Conservation (phyloP, 2,888 invertebrate species). For the Anaspis maculata region DNA sequence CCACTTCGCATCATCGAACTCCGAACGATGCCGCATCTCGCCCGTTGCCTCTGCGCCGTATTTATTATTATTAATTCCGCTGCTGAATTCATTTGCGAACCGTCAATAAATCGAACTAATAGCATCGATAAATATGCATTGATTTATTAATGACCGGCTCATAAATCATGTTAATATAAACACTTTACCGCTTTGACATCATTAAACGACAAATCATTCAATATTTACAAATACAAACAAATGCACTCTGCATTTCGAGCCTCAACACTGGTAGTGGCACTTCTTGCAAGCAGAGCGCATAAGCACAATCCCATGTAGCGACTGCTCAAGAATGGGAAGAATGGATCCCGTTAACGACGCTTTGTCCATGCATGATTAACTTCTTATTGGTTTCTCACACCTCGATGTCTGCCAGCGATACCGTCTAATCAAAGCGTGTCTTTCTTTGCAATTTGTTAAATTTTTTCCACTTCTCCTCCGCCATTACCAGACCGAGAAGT, state of each 20-base stretch:
- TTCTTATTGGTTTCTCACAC: slow-evolving; percentile 34
- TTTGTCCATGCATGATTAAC: slow-evolving; percentile 32
- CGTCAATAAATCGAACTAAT: slow-evolving; percentile 24
- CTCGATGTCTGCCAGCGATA: slow-evolving; percentile 24
- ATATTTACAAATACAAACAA: slow-evolving; percentile 24
- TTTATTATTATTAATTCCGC: slow-evolving; percentile 20
- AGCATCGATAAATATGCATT: slow-evolving; percentile 26
- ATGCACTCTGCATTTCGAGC: slow-evolving; percentile 15
- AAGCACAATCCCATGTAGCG: too few species aligned
- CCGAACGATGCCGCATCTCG: too few species aligned
- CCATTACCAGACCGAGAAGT: slow-evolving; percentile 26
- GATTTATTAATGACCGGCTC: slow-evolving; percentile 26
- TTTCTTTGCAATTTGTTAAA: slow-evolving; percentile 24
- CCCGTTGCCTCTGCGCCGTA: too few species aligned
- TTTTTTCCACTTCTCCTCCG: slow-evolving; percentile 12
- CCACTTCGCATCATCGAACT: too few species aligned
- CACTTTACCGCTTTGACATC: slow-evolving; percentile 27
- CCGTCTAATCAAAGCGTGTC: slow-evolving; percentile 26
- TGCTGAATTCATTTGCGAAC: slow-evolving; percentile 21
- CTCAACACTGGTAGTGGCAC: too few species aligned
- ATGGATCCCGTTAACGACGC: slow-evolving; percentile 25
- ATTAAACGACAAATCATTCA: slow-evolving; percentile 29
- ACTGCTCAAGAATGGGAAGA: slow-evolving; percentile 19
- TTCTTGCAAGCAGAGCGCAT: too few species aligned
- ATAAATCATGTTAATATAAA: slow-evolving; percentile 31